Conservation (phyloP, 2,113 vertebrate genomes). For the Drymodes brunneopygia region DNA sequence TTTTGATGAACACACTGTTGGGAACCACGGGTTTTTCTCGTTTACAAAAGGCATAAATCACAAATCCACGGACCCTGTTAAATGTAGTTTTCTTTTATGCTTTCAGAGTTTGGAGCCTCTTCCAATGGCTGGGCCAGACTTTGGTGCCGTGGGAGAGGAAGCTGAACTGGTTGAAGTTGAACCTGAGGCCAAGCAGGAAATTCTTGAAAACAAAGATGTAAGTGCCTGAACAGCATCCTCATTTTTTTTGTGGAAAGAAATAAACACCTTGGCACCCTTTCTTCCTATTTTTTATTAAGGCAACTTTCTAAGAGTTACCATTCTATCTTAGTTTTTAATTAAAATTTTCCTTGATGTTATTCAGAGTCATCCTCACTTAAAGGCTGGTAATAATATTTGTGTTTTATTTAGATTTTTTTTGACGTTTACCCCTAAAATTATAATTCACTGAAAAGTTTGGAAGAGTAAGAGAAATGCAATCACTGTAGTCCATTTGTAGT, state of each 20-base stretch:
- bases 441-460: not conserved
- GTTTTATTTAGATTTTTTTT: not conserved
- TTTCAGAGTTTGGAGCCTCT: conserved; percentile 90
- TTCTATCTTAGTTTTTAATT: not conserved
- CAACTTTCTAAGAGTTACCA: not conserved
- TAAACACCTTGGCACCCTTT: not conserved
- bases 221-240: conserved; percentile 20
- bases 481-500: not conserved
- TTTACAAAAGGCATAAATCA: not conserved
- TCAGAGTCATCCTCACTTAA: not conserved
- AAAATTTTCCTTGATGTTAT: not conserved
- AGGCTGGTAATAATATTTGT: not conserved
- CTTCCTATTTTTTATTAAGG: not conserved
- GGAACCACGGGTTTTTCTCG: not conserved
- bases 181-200: conserved; percentile 88
- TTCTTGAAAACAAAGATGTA: conserved; percentile 95
- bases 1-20: not conserved
- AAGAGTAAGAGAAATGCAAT: not conserved
- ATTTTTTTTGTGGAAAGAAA: not conserved
- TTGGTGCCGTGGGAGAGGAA: conserved; percentile 82
- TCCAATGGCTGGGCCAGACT: conserved; percentile 82
- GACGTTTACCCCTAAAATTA: not conserved
- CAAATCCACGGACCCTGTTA: fast-evolving
- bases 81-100: not conserved
- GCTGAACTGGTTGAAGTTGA: conserved; percentile 83